Conservation (phyloP, 2,888 invertebrate genomes). For the Cephus pulcher region DNA sequence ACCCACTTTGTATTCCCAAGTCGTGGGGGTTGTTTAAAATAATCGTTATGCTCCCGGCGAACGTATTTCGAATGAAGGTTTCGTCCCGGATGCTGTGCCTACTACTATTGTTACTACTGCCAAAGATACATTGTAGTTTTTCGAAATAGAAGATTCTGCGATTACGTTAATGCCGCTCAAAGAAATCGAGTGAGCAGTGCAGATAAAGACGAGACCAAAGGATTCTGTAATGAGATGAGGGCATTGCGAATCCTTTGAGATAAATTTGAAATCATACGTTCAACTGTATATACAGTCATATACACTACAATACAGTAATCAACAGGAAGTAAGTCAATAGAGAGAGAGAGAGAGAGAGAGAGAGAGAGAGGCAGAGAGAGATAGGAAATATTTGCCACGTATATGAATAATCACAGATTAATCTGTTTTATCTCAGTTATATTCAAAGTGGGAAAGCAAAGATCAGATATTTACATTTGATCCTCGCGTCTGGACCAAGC, state of each 20-base stretch:
- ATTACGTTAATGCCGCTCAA: not conserved
- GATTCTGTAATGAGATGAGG: not conserved
- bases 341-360: too few species aligned
- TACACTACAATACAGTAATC: not conserved
- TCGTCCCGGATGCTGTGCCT: not conserved
- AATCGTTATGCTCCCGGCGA: conserved; percentile 51
- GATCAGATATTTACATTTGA: not conserved
- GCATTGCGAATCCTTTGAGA: not conserved
- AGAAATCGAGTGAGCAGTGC: not conserved
- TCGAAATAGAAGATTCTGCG: not conserved
- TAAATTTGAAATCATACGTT: not conserved
- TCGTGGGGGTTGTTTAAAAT: conserved; percentile 55
- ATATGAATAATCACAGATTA: not conserved
- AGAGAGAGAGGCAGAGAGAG: not conserved
- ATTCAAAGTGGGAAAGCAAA: not conserved
- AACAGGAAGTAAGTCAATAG: not conserved
- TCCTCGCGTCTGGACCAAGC: not conserved
- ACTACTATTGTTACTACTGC: not conserved
- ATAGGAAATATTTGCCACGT: not conserved
- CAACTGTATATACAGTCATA: too few species aligned
- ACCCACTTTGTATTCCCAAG: conserved; percentile 59
- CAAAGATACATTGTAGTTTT: not conserved
- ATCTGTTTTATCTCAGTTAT: not conserved
- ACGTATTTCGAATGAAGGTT: conserved; percentile 30
- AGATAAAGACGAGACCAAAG: not conserved